A percentile compares a stretch with the other conserved stretches of the same genome.
Evolutionary conservation across 2,888 invertebrate species (phyloP).

Genomic region (Oxyscelio sp.): DNA sequence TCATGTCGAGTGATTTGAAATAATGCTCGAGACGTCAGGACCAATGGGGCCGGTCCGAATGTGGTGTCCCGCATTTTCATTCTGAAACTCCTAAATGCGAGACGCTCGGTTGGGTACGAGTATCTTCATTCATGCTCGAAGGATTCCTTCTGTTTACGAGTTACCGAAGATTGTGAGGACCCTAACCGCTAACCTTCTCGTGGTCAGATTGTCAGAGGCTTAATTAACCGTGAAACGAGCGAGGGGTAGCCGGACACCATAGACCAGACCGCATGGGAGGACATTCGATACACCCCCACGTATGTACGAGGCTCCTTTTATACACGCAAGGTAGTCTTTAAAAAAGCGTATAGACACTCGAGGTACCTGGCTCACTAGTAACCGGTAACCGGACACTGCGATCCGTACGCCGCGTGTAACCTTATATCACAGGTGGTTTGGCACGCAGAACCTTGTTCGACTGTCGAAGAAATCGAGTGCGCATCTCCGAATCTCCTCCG

Average conservation of each 20-base stretch:
- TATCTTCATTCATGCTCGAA: conserved; percentile 86
- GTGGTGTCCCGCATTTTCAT: conserved; percentile 70
- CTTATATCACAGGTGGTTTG: conserved; percentile 87
- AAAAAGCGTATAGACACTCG: conserved; percentile 65
- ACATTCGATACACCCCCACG: conserved; percentile 88
- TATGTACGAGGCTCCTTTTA: conserved; percentile 63
- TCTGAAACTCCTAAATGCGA: conserved; percentile 29
- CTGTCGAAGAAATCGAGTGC: conserved; percentile 73
- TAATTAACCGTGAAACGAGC: conserved; percentile 89
- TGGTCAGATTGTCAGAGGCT: conserved; percentile 88
- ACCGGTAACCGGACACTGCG: conserved; percentile 77
- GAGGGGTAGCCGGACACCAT: conserved; percentile 87
- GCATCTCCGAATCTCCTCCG: conserved; percentile 44
- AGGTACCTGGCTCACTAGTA: conserved; percentile 72
- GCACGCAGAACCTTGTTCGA: conserved; percentile 79
- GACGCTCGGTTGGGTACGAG: conserved; percentile 41
- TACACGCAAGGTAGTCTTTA: conserved; percentile 71
- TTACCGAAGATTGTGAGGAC: conserved; percentile 80
- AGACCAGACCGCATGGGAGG: conserved; percentile 86
- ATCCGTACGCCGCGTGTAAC: conserved; percentile 85
- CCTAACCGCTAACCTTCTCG: conserved; percentile 86
- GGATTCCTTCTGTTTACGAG: conserved; percentile 85
- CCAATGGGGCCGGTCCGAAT: conserved; percentile 69
- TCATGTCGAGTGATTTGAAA: conserved; percentile 25
- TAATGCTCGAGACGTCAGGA: conserved; percentile 32